Evolutionary conservation across 2,888 invertebrate genomes (phyloP).

Genomic region (Maniola hyperantus): DNA sequence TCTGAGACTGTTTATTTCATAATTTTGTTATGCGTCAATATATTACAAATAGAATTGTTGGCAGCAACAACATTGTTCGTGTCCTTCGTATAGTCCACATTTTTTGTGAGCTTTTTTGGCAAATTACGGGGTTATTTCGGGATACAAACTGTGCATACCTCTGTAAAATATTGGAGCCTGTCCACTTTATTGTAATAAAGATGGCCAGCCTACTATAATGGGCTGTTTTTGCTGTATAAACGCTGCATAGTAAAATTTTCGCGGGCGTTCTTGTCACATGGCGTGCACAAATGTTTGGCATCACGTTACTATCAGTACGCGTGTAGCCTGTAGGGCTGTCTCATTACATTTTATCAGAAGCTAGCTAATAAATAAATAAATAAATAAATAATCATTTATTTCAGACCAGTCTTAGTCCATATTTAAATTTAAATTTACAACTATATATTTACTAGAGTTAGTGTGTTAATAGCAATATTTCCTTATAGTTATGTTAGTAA

Average conservation of each 20-base stretch:
- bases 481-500: no score
- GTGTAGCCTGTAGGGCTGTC: slow-evolving; percentile 33
- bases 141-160: neutral
- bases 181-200: neutral
- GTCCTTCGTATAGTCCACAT: neutral
- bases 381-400: no score
- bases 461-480: no score
- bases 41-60: slow-evolving; percentile 32
- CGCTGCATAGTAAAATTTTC: slow-evolving; percentile 27
- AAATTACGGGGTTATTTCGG: slow-evolving; percentile 3
- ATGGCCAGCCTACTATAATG: neutral
- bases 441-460: no score
- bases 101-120: slow-evolving; percentile 8
- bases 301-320: slow-evolving; percentile 32
- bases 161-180: slow-evolving; percentile 5
- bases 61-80: slow-evolving; percentile 29
- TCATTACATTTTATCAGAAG: neutral
- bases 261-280: slow-evolving; percentile 36
- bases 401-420: no score
- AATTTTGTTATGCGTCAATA: slow-evolving; percentile 21
- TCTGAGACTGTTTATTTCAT: slow-evolving; percentile 12
- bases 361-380: no score
- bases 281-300: slow-evolving; percentile 27
- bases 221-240: slow-evolving; percentile 15
- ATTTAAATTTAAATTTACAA: no score